Base-by-base conservation (phyloP, 2,888 invertebrate genomes). In the Hipparchia semele region DNA sequence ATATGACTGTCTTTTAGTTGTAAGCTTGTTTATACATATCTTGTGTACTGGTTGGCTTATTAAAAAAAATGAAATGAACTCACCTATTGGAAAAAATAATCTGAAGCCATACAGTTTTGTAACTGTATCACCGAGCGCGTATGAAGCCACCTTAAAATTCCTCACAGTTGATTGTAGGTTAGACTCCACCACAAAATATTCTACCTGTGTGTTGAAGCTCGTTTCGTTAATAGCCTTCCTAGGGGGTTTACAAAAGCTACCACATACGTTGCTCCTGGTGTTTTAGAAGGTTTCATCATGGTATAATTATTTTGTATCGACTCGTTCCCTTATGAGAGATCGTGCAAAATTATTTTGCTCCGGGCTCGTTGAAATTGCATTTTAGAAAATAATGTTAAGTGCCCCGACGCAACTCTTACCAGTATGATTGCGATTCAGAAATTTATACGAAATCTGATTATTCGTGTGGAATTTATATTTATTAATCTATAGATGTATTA, bases 261-360 rank as follows among this genome's bases (percentile, higher is more conserved):
- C 54, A 65, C 65, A 71, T 68, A 59, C 53, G 59, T 68, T 65
- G 68, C 71, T 71, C 73, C 73, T 71, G 54, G 73, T 59, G 68
- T 67, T 74, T 67, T 66, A 65, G 66, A 69, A 72, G 45, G 69
- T 74, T 74, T 72, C 72, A 58, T 60, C 72, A 74, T 54, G 9
- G 45, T 72, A 74, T 75, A 77, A 77, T 75, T 77, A 77, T 77
- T 77, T 71, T 68, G 73, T 74, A 74, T 77, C 74, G 73, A 73
- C 56, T 66, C 66, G 65, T 71, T 66, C 62, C 33, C 56, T 72
- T 51, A 72, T 62, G 70, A 61, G 67, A 72, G 67, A 69, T 74
- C 72, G 68, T 71, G 72, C 71, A 70, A 74, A 73, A 72, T 70
- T 71, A 67, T 73, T 60, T 72, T 46, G 71, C 74, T 68, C 45